Conservation (phyloP, 2,888 invertebrate species). For the Synergus laeviventris region DNA sequence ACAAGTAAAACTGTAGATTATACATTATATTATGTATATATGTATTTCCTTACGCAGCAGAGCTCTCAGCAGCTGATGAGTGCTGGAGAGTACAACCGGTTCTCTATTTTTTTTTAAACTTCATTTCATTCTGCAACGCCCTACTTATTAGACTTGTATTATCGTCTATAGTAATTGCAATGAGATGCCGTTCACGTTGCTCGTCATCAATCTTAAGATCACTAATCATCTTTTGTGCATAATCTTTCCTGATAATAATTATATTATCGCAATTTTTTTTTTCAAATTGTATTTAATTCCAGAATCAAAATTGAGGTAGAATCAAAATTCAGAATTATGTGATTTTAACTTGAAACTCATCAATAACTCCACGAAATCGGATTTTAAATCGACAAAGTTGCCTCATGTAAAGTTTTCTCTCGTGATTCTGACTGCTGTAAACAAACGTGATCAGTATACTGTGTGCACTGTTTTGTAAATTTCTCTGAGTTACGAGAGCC, state of each 20-base stretch:
- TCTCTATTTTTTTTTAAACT: slow-evolving; percentile 24
- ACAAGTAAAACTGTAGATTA: slow-evolving; percentile 27
- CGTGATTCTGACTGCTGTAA: slow-evolving; percentile 10
- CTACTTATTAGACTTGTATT: slow-evolving; percentile 19
- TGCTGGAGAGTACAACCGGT: slow-evolving; percentile 33
- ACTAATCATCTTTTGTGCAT: slow-evolving; percentile 13
- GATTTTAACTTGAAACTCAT: neutral
- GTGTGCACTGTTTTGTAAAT: slow-evolving; percentile 1
- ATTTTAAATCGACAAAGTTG: neutral
- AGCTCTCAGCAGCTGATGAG: slow-evolving; percentile 36
- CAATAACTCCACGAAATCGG: neutral
- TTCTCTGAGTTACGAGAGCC: slow-evolving; percentile 2
- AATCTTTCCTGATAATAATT: slow-evolving; percentile 3
- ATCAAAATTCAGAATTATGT: neutral
- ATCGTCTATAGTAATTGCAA: slow-evolving; percentile 21
- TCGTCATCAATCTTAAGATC: slow-evolving; percentile 24
- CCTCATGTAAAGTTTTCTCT: neutral
- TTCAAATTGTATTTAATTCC: neutral
- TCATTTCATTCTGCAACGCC: slow-evolving; percentile 38
- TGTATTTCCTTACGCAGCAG: slow-evolving; percentile 15
- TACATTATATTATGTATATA: neutral
- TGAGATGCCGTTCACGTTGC: slow-evolving; percentile 14
- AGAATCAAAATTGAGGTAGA: neutral
- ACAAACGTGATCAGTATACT: neutral
- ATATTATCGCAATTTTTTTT: neutral